These are phyloP conservation scores for Clarias platycephalus DNA, from an alignment of 2,797 vertebrate species.

Conservation along the genomic window DNA sequence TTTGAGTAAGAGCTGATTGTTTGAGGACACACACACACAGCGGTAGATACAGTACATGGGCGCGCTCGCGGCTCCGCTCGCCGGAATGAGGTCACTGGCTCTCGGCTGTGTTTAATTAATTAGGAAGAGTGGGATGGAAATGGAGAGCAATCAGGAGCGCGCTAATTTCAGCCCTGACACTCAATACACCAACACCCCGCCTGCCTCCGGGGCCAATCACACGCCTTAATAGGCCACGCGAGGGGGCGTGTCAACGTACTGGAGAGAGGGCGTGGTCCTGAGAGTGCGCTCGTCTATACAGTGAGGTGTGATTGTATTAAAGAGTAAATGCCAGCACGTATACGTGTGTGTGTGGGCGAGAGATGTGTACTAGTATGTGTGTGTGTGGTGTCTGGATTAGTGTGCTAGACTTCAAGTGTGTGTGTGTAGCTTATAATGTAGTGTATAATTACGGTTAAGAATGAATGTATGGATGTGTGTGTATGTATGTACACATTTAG, in stretches of 20 bases:
- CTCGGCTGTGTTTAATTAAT: conserved; percentile 80
- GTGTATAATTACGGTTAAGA: background rate
- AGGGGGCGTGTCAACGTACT: background rate
- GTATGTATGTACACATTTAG: background rate
- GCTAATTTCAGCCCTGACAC: conserved; percentile 79
- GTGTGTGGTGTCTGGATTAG: conserved; percentile 2
- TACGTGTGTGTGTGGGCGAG: background rate
- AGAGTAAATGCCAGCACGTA: background rate
- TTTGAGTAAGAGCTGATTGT: conserved; percentile 8
- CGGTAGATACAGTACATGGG: conserved; percentile 43
- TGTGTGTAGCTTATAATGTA: background rate
- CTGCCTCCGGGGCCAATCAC: conserved; percentile 62
- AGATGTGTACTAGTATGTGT: conserved; percentile 13
- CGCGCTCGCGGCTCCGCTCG: conserved; percentile 21
- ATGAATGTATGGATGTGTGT: background rate
- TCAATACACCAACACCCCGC: conserved; percentile 71
- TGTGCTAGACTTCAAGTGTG: background rate
- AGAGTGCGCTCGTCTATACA: background rate
- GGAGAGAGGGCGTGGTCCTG: background rate
- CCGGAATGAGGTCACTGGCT: conserved; percentile 77
- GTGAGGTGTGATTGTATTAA: conserved; percentile 2
- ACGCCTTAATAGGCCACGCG: conserved; percentile 55
- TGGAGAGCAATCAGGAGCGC: conserved; percentile 75
- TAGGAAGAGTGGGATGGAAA: conserved; percentile 75
- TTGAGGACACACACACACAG: conserved; percentile 32